Percentiles rank a stretch among this genome's conserved stretches.
These are phyloP conservation scores for Meandrusa payeni DNA, from an alignment of 2,888 invertebrate species.

Conservation along the genomic window DNA sequence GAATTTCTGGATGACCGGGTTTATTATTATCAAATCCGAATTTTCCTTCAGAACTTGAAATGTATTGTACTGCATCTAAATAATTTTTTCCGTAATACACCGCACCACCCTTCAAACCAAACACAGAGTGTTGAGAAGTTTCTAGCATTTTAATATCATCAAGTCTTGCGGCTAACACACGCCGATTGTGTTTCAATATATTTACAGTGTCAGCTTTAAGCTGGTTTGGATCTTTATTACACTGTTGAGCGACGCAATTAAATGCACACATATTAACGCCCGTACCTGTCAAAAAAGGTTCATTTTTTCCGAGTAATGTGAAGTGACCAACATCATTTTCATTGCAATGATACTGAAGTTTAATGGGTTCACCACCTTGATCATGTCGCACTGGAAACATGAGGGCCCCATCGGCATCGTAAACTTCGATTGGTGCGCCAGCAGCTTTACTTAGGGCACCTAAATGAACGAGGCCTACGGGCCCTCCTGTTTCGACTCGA, in stretches of 20 bases:
- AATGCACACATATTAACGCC: slow-evolving; percentile 23
- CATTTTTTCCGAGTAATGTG: slow-evolving; percentile 20
- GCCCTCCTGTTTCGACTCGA: slow-evolving; percentile 10
- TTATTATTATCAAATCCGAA: slow-evolving; percentile 1
- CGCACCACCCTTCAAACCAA: slow-evolving; percentile 9
- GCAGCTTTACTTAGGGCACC: slow-evolving; percentile 23
- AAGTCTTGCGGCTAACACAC: slow-evolving; percentile 3
- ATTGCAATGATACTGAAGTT: slow-evolving; percentile 24
- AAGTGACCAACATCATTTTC: slow-evolving; percentile 18
- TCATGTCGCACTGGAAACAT: slow-evolving; percentile 18
- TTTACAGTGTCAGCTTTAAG: slow-evolving; percentile 12
- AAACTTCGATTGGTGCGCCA: slow-evolving; percentile 23
- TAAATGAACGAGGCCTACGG: slow-evolving; percentile 18
- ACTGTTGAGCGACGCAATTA: slow-evolving; percentile 17
- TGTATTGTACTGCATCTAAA: slow-evolving; percentile 10
- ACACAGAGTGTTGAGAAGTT: slow-evolving; percentile 3
- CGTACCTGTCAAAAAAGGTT: slow-evolving; percentile 8
- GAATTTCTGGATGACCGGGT: slow-evolving; percentile 13
- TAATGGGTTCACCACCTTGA: slow-evolving; percentile 12
- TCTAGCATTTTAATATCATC: slow-evolving; percentile 12
- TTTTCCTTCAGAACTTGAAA: slow-evolving; percentile 14
- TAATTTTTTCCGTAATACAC: slow-evolving; percentile 8
- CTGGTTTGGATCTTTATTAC: slow-evolving; percentile 12
- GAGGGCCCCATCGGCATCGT: slow-evolving; percentile 20
- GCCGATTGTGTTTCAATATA: slow-evolving; percentile 5